Conservation (phyloP, 1,140 invertebrate genomes). For the Zelostemma sp. region DNA sequence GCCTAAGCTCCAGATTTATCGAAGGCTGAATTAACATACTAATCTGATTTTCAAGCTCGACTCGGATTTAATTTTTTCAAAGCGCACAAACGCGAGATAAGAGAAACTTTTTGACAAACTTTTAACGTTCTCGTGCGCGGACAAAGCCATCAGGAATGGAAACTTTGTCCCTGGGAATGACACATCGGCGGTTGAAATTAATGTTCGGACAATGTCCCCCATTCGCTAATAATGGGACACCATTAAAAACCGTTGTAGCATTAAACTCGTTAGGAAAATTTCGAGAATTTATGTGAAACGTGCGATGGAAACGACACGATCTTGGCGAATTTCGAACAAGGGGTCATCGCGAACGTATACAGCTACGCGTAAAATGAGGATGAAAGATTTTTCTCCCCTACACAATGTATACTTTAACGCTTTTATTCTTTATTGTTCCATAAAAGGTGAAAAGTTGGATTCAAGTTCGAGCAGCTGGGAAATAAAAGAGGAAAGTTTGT, state of each 20-base stretch:
- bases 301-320: too few species aligned
- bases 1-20: conserved; percentile 56
- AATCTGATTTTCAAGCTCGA: conserved; percentile 53
- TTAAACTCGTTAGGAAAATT: conserved; percentile 61
- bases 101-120: too few species aligned
- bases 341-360: too few species aligned
- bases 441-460: background rate
- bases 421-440: too few species aligned
- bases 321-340: too few species aligned
- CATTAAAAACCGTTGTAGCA: conserved; percentile 61
- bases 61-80: conserved; percentile 42
- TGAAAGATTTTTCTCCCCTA: too few species aligned
- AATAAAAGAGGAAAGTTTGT: background rate
- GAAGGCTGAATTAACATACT: conserved; percentile 59
- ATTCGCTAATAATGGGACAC: conserved; percentile 54
- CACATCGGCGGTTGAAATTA: conserved; percentile 42
- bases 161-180: background rate
- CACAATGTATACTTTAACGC: too few species aligned
- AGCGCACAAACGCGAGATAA: conserved; percentile 10
- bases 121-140: too few species aligned
- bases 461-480: background rate
- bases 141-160: too few species aligned
- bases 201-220: conserved; percentile 18
- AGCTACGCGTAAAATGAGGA: too few species aligned
- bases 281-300: conserved; percentile 9